phyloP scores from a whole-genome alignment of 2,113 vertebrate species.

The Telmatochromis brachygnathus region DNA sequence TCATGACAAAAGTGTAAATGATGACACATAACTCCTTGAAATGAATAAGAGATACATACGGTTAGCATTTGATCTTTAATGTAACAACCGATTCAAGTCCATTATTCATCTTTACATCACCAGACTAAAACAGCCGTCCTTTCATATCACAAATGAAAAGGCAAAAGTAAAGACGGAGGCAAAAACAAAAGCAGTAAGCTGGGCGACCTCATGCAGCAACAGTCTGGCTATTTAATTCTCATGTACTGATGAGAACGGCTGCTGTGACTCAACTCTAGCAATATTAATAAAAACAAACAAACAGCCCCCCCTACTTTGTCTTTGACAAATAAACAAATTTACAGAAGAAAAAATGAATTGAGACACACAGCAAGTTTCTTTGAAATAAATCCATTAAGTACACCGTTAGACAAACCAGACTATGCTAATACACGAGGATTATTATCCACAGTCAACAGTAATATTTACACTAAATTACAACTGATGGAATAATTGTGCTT shows the following conservation, averaged over 20 bases:
- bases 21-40: neutral
- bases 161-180: neutral
- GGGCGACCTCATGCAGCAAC: neutral
- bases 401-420: constrained; percentile 5
- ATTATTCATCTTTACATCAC: constrained; percentile 11
- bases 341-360: constrained; percentile 15
- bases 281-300: neutral
- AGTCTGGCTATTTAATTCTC: neutral
- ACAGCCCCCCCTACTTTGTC: neutral
- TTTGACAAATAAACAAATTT: constrained; percentile 19
- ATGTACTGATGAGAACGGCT: neutral
- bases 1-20: neutral
- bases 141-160: neutral
- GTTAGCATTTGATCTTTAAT: constrained; percentile 32
- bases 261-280: neutral
- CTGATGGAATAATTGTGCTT: constrained; percentile 48
- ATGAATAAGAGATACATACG: neutral
- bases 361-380: neutral
- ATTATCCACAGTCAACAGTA: constrained; percentile 8
- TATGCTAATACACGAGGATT: constrained; percentile 12
- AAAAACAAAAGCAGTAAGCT: neutral
- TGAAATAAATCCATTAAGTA: constrained; percentile 15
- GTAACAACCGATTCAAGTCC: constrained; percentile 11
- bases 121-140: neutral
- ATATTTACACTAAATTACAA: constrained; percentile 52